These are phyloP conservation scores for Hipparchia semele DNA, from an alignment of 2,888 invertebrate species.

Conservation along the genomic window DNA sequence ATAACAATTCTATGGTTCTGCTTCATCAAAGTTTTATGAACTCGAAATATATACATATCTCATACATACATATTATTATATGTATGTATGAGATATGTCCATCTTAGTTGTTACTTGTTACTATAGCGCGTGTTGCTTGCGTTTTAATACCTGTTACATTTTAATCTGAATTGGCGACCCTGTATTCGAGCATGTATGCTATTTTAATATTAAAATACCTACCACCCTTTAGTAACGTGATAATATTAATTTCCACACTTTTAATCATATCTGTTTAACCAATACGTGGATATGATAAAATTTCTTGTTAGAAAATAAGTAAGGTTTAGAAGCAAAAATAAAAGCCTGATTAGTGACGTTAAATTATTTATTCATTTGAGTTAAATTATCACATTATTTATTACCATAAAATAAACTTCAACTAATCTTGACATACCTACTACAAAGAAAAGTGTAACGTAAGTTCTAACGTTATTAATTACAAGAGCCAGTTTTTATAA, in stretches of 20 bases:
- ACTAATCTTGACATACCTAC: too few species aligned
- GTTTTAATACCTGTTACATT: not conserved
- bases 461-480: too few species aligned
- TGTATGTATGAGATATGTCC: not conserved
- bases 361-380: not conserved
- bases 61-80: too few species aligned
- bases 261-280: conserved; percentile 31
- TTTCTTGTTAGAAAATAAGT: not conserved
- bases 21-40: not conserved
- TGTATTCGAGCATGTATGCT: conserved; percentile 49
- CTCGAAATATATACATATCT: not conserved
- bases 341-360: not conserved
- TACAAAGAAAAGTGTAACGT: too few species aligned
- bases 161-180: not conserved
- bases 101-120: not conserved
- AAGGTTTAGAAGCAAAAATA: not conserved
- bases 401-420: too few species aligned
- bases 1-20: too few species aligned
- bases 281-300: not conserved
- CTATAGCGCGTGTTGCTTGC: not conserved
- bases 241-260: conserved; percentile 45
- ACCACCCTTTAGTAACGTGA: conserved; percentile 48
- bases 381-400: too few species aligned
- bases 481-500: too few species aligned
- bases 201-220: conserved; percentile 71